A percentile compares a stretch with the other conserved stretches of the same genome.
Conservation (phyloP, 2,888 invertebrate species). For the Clostera curtula region DNA sequence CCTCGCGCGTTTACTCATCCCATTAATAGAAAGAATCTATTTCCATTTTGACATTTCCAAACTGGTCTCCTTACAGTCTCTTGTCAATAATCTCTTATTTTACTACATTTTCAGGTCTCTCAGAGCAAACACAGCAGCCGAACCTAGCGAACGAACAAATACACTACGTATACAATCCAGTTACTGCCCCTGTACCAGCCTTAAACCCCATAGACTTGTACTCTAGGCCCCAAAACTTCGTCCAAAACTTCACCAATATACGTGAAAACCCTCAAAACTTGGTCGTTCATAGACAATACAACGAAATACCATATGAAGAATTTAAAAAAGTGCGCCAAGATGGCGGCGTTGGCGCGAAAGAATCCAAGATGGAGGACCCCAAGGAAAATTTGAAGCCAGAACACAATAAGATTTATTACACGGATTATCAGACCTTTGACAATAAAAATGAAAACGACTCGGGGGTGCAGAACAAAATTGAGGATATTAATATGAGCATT, state of each 20-base stretch:
- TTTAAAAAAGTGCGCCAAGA: slow-evolving; percentile 44
- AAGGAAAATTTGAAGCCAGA: slow-evolving; percentile 60
- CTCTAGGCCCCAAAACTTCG: slow-evolving; percentile 41
- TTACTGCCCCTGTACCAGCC: slow-evolving; percentile 32
- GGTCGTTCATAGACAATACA: slow-evolving; percentile 55
- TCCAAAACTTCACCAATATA: slow-evolving; percentile 38
- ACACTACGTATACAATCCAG: slow-evolving; percentile 38
- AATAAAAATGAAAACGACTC: slow-evolving; percentile 31
- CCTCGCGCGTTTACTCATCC: no score
- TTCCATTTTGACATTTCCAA: no score
- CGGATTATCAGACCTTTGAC: slow-evolving; percentile 25
- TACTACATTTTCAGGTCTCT: slow-evolving; percentile 46
- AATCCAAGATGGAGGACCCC: slow-evolving; percentile 41
- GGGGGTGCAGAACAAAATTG: slow-evolving; percentile 33
- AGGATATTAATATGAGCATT: slow-evolving; percentile 47
- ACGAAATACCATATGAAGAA: slow-evolving; percentile 46
- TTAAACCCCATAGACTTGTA: slow-evolving; percentile 44
- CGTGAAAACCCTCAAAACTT: slow-evolving; percentile 61
- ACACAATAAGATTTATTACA: slow-evolving; percentile 49
- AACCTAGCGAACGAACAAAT: no score
- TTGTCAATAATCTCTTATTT: no score
- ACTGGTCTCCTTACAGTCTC: no score
- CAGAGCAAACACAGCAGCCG: slow-evolving; percentile 31
- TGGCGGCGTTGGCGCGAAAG: slow-evolving; percentile 26
- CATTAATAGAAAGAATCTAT: no score